These are phyloP conservation scores for Geophilus truncorum DNA, from an alignment of 2,888 invertebrate species.

Conservation along the genomic window DNA sequence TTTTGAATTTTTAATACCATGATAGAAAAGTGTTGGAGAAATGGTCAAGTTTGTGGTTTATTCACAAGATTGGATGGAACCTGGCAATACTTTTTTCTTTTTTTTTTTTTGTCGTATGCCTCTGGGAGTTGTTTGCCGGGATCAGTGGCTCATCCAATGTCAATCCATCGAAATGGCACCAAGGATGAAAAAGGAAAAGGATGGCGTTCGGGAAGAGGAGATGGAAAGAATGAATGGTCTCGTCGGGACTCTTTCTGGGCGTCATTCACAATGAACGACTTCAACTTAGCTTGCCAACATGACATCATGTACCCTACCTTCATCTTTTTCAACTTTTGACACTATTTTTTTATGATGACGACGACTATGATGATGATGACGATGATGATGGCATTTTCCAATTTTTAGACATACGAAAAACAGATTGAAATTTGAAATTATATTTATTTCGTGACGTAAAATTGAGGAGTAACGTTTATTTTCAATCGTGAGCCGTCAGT, in stretches of 20 bases:
- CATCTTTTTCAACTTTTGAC: background rate
- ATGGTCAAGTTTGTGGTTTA: background rate
- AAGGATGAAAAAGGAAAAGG: background rate
- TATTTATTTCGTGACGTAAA: background rate
- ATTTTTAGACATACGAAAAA: background rate
- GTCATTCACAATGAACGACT: conserved; percentile 27
- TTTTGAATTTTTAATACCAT: background rate
- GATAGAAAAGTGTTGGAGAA: background rate
- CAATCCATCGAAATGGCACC: conserved; percentile 24
- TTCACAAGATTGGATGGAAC: background rate
- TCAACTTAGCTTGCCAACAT: conserved; percentile 25
- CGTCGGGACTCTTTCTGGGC: conserved; percentile 17
- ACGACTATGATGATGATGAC: background rate
- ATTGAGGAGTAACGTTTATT: background rate
- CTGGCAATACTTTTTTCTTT: background rate
- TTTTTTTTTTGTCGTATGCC: background rate
- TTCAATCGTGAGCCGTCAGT: background rate
- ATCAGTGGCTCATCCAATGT: conserved; percentile 24
- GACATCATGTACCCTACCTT: background rate
- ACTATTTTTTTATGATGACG: background rate
- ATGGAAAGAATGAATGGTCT: conserved; percentile 14
- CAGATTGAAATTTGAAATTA: background rate
- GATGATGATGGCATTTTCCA: background rate
- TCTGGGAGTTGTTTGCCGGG: conserved; percentile 5
- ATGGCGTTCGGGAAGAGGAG: background rate